Conservation (phyloP, 2,888 invertebrate genomes). For the Oscheius myriophilus region DNA sequence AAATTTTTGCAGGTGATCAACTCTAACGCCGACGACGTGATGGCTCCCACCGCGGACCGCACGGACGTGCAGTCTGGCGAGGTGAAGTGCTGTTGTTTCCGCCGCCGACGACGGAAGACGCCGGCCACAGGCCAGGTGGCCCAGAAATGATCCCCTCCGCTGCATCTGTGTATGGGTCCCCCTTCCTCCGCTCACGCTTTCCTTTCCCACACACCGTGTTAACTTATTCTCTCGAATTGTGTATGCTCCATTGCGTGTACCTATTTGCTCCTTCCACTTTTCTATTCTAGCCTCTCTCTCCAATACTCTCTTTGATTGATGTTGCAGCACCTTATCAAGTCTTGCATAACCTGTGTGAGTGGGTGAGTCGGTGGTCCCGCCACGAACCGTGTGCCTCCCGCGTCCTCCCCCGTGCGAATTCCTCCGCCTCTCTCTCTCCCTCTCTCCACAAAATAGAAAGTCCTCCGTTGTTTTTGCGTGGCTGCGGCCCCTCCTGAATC, state of each 20-base stretch:
- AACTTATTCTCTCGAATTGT: constrained; percentile 9
- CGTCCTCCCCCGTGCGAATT: too few species aligned
- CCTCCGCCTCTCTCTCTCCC: too few species aligned
- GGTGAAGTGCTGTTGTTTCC: constrained; percentile 69
- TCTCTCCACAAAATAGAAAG: too few species aligned
- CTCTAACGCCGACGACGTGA: constrained; percentile 67
- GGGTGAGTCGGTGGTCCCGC: too few species aligned
- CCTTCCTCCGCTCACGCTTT: constrained; percentile 10
- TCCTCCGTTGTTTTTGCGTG: too few species aligned
- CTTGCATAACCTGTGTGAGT: too few species aligned
- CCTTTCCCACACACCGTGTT: not conserved
- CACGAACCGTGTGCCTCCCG: too few species aligned
- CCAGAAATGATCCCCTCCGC: constrained; percentile 35
- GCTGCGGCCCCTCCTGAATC: too few species aligned
- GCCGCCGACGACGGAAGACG: constrained; percentile 64
- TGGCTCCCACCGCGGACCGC: constrained; percentile 42
- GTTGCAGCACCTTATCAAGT: too few species aligned
- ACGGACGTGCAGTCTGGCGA: constrained; percentile 58
- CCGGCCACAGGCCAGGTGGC: constrained; percentile 27
- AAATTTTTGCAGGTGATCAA: constrained; percentile 69
- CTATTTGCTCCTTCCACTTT: constrained; percentile 29
- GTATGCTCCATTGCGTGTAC: constrained; percentile 33
- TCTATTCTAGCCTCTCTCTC: not conserved
- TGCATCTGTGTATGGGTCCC: not conserved
- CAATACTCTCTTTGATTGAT: not conserved